Evolutionary conservation across 2,888 invertebrate genomes (phyloP).

Genomic region (Molanna angustata): DNA sequence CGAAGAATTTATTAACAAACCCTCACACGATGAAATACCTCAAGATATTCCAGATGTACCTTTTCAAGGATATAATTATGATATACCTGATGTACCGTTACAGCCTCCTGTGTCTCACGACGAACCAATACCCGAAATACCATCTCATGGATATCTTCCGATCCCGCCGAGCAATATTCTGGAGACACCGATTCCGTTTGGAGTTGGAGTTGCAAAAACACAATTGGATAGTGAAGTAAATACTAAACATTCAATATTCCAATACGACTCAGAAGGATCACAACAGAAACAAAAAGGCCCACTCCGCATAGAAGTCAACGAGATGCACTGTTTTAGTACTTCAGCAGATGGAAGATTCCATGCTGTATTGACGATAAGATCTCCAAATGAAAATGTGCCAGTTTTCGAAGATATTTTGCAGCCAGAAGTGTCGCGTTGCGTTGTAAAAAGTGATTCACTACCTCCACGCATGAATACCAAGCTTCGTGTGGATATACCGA

Average conservation of each 20-base stretch:
- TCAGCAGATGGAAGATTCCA: slow-evolving; percentile 36
- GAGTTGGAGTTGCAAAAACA: slow-evolving; percentile 8
- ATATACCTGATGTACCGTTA: slow-evolving; percentile 21
- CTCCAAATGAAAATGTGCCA: slow-evolving; percentile 40
- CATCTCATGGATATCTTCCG: slow-evolving; percentile 26
- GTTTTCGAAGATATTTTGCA: slow-evolving; percentile 42
- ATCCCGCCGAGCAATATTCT: slow-evolving; percentile 2
- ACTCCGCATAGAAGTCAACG: slow-evolving; percentile 36
- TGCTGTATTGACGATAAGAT: slow-evolving; percentile 43
- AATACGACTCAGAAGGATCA: slow-evolving; percentile 9
- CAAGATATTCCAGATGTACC: slow-evolving; percentile 14
- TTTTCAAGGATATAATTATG: slow-evolving; percentile 27
- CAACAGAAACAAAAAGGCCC: slow-evolving; percentile 19
- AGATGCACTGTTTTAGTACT: slow-evolving; percentile 42
- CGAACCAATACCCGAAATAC: slow-evolving; percentile 13
- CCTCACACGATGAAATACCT: slow-evolving; percentile 24
- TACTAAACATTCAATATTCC: slow-evolving; percentile 1
- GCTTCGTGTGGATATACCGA: slow-evolving; percentile 45
- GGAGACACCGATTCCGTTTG: slow-evolving; percentile 4
- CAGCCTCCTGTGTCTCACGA: slow-evolving; percentile 28
- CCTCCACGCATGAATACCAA: slow-evolving; percentile 35
- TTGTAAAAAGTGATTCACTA: slow-evolving; percentile 35
- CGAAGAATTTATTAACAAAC: slow-evolving; percentile 27
- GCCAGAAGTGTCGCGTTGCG: slow-evolving; percentile 39
- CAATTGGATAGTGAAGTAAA: background rate